phyloP scores from a whole-genome alignment of 2,113 vertebrate genomes.

The Seriola aureovittata region DNA sequence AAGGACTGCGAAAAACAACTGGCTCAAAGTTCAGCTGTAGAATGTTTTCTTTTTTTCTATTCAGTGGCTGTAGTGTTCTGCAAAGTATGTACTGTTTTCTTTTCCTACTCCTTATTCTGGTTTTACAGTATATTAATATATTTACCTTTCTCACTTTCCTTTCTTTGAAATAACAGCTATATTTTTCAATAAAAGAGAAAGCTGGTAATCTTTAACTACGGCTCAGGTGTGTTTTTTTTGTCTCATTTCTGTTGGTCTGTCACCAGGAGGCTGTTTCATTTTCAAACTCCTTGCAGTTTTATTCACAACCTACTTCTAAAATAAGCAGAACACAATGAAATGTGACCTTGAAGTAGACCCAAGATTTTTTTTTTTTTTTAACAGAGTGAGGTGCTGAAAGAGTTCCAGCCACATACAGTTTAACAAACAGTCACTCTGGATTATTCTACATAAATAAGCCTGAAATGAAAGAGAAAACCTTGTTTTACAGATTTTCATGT shows the following conservation, averaged over 20 bases:
- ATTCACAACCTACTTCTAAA: slow-evolving; percentile 31
- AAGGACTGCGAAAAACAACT: slow-evolving; percentile 46
- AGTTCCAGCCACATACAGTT: slow-evolving; percentile 30
- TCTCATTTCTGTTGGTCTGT: neutral
- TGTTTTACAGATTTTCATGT: slow-evolving; percentile 32
- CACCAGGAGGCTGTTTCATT: neutral
- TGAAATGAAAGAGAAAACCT: slow-evolving; percentile 39
- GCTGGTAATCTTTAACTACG: slow-evolving; percentile 76
- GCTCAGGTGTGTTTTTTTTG: slow-evolving; percentile 11
- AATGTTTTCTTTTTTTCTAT: slow-evolving; percentile 44
- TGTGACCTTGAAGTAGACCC: slow-evolving; percentile 41
- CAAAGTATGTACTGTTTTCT: slow-evolving; percentile 67
- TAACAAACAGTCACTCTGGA: slow-evolving; percentile 27
- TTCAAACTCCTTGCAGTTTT: neutral
- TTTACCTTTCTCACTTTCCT: slow-evolving; percentile 73
- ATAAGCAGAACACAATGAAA: slow-evolving; percentile 26
- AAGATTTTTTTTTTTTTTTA: neutral
- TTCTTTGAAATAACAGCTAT: slow-evolving; percentile 82
- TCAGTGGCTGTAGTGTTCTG: slow-evolving; percentile 60
- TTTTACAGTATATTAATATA: slow-evolving; percentile 83
- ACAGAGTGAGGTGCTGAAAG: slow-evolving; percentile 32
- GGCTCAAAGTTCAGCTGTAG: slow-evolving; percentile 64
- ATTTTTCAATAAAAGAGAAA: slow-evolving; percentile 87
- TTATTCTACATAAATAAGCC: slow-evolving; percentile 43
- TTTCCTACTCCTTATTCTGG: slow-evolving; percentile 56